Base-by-base conservation (phyloP, 2,888 invertebrate species). In the Leptopilina drosophilae region DNA sequence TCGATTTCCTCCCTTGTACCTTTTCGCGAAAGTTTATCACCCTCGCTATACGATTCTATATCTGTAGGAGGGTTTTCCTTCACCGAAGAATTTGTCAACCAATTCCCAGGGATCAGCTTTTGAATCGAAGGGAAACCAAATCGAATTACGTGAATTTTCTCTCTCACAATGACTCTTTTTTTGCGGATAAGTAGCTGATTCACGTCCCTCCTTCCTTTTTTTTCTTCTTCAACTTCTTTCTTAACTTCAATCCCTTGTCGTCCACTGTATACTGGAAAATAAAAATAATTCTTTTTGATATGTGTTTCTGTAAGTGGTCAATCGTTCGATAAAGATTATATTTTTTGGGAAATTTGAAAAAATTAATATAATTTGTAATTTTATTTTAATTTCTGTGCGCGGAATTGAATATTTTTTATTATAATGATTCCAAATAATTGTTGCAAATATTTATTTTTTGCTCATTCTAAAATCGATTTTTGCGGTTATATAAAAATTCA, bases 101-200 rank as follows among this genome's bases (percentile, higher is more conserved):
- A 87, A 88, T 89, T 88, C 84, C 84, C 84, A 78, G 80, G 86
- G 87, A 89, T 89, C 86, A 85, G 80, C 80, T 82, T 20, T 69
- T 75, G 77, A 84, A 85, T 87, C 88, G 87, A 86, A 86, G 84
- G 85, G 84, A 85, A 85, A 86, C 84, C 88, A 89, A 89, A 90
- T 90, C 88, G 88, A 89, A 89, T 89, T 89, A 89, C 87, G 81
- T 56, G 73, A 73, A 73, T 56, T 33, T 33, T 56, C 73, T 56
- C 9, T 79, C 81, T 33, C 33, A 26, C 56, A 56, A 73, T 73
- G 73, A 56, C 73, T 73, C 73, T 73, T 73, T 73, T 49, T 73
- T 59, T 73, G 73, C 56, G 73, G 40, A 73, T 73, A 73, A 73
- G 56, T 73, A 73, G 73, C 73, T 59, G 40, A 73, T 73, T 56